Percentiles rank a stretch among this genome's conserved stretches.
Conservation (phyloP, 2,113 vertebrate species). For the Dipodomys spectabilis region DNA sequence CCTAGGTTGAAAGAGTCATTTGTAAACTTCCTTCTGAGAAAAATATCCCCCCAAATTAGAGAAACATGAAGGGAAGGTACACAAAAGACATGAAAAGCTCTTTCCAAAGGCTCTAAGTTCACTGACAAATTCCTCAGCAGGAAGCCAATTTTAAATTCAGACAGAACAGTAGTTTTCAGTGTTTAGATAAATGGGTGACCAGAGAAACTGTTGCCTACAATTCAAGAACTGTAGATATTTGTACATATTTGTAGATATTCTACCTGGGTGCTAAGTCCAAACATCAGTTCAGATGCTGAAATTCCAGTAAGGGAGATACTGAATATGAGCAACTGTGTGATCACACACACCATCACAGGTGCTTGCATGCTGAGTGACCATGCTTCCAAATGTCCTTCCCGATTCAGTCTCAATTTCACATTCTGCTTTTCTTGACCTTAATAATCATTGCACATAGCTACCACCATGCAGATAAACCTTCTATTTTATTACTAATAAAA, state of each 20-base stretch:
- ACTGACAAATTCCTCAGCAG: not conserved
- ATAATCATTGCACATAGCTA: slow-evolving; percentile 42
- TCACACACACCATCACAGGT: not conserved
- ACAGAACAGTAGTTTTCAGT: not conserved
- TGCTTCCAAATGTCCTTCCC: not conserved
- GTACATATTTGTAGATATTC: no score
- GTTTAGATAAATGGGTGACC: not conserved
- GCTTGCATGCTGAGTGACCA: rapidly evolving
- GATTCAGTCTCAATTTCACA: not conserved
- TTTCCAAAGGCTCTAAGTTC: not conserved
- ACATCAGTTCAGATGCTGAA: not conserved
- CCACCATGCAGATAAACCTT: slow-evolving; percentile 26
- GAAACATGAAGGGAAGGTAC: not conserved
- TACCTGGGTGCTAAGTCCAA: not conserved
- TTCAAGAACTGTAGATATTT: not conserved
- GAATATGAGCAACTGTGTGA: not conserved
- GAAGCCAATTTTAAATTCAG: not conserved
- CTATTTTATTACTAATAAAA: slow-evolving; percentile 52
- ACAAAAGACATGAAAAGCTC: not conserved
- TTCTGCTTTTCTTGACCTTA: slow-evolving; percentile 30
- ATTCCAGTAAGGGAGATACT: not conserved
- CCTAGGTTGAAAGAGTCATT: not conserved
- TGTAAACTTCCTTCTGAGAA: not conserved
- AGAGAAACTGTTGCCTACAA: not conserved
- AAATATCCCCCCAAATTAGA: not conserved